Evolutionary conservation across 1,140 invertebrate genomes (phyloP), one percentile per base, ranked within the genome.

Genomic region (Drosophila miranda): DNA sequence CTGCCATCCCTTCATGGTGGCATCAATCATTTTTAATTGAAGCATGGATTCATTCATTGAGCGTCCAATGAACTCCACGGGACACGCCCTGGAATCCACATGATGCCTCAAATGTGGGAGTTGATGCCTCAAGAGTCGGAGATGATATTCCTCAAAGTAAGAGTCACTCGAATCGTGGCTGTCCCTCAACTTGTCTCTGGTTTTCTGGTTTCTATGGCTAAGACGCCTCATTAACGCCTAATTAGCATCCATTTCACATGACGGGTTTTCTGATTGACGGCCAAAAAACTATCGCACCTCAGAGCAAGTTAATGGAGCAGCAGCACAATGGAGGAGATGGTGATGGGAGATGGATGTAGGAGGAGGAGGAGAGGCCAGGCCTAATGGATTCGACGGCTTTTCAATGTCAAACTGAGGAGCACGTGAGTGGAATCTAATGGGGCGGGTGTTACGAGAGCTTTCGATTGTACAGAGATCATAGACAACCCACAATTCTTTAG

Each of bases 11-110:
- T 3, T 34, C 30, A 26, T 23, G 23, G 34, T 56, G 67, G 81
- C 79, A 82, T 82, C 83, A 87, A 87, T 87, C 82, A 82, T 82
- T 57, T 67, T 78, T 73, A 87, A 87, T 88, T 87, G 78, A 68
- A 62, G 75, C 45, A 52, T 28, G 55, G 52, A 43, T 70, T 66
- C 70, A 50, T 61, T 53, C 59, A 78, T 54, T 60, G 72, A 55
- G 50, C 45, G 63, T 66, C 42, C 68, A 70, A 54, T 62, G 69
- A 86, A 77, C 73, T 57, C 51, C 61, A 42, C 28, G 8, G 16
- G 7, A n/a, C n/a, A 21, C 52, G 16, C 44, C 45, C 59, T 46
- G 46, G 30, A 3, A 11, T 11, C 34, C 11, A 13, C 3, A 9
- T 8, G 30, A 34, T 8, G 30, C 30, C 34, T 13, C 30, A 9